These are phyloP conservation scores for Karalla daura DNA, from an alignment of 2,797 vertebrate genomes.

Conservation along the genomic window DNA sequence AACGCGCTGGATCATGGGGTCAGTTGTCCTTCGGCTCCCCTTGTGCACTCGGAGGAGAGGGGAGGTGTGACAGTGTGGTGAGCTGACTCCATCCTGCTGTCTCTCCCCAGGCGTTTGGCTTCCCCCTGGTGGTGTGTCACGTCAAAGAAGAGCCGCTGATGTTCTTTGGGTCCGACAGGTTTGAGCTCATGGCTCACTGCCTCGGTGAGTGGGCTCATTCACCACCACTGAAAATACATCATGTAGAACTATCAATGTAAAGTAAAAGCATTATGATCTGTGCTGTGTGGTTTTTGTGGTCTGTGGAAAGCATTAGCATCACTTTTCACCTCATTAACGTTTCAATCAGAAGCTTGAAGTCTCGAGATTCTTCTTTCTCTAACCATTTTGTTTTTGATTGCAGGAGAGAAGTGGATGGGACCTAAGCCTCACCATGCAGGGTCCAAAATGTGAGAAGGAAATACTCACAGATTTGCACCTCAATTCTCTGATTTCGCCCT, in stretches of 20 bases:
- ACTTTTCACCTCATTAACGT: not conserved
- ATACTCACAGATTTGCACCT: not conserved
- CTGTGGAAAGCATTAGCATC: no score
- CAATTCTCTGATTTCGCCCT: not conserved
- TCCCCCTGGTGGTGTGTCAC: conserved; percentile 88
- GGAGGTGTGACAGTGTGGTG: not conserved
- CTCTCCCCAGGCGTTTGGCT: conserved; percentile 88
- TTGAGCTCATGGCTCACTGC: conserved; percentile 89
- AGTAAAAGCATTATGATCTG: not conserved
- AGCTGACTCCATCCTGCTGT: not conserved
- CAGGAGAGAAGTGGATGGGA: conserved; percentile 94
- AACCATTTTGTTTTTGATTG: conserved; percentile 51
- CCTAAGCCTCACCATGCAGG: conserved; percentile 80
- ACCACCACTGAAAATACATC: not conserved
- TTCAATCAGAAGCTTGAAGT: not conserved
- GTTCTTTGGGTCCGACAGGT: conserved; percentile 93
- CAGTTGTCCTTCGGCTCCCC: conserved; percentile 45
- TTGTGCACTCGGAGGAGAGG: not conserved
- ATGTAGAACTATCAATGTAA: not conserved
- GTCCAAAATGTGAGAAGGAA: conserved; percentile 70
- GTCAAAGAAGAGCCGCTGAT: conserved; percentile 81
- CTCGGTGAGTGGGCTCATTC: conserved; percentile 86
- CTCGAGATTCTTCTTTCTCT: not conserved
- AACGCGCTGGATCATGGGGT: conserved; percentile 88
- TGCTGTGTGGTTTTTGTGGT: not conserved